Evolutionary conservation across 2,797 vertebrate species (phyloP), one percentile per base, ranked within the genome.

Genomic region (Clarias fuscus): DNA sequence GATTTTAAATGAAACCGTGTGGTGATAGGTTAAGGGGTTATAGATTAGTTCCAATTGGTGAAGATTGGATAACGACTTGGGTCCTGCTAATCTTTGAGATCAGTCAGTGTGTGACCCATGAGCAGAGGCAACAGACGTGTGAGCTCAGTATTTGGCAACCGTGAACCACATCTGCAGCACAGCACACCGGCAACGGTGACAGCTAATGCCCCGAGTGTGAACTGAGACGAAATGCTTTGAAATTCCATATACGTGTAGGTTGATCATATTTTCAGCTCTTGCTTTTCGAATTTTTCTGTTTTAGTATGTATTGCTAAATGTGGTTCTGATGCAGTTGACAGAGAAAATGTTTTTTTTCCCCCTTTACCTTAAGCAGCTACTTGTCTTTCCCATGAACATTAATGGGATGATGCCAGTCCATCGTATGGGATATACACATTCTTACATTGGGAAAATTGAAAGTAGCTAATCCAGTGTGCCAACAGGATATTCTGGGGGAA

Each of bases 131-230:
- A 37, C n/a, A 71, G 84, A 83, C 72, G 13, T 30, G 75, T 67
- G 68, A 88, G 75, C 53, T 56, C 33, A 65, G 59, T 30, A 83
- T 78, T 73, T 89, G 86, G 88, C 88, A 89, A 79, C 80, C 79
- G 7, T n/a, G 48, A 70, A 30, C 68, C 79, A 89, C 86, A 89
- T 89, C 88, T 89, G 88, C 85, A 85, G 80, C 48, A 33, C 88
- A 89, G 59, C 67, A 82, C 27, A 70, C 58, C 62, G 30, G 71
- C 64, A 78, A 78, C 8, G 30, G 43, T 67, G 82, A 86, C 22
- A 53, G 61, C 76, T 84, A 76, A 80, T 87, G 86, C 65, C 75
- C 86, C 15, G 20, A 40, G 8, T 27, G 40, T 87, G 82, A 84
- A 79, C 86, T 84, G 72, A 13, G 61, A 48, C 4, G 14, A 79